Percentiles rank a stretch among this genome's conserved stretches.
These are phyloP conservation scores for Tethea ocularis DNA, from an alignment of 2,888 invertebrate species.

Conservation along the genomic window DNA sequence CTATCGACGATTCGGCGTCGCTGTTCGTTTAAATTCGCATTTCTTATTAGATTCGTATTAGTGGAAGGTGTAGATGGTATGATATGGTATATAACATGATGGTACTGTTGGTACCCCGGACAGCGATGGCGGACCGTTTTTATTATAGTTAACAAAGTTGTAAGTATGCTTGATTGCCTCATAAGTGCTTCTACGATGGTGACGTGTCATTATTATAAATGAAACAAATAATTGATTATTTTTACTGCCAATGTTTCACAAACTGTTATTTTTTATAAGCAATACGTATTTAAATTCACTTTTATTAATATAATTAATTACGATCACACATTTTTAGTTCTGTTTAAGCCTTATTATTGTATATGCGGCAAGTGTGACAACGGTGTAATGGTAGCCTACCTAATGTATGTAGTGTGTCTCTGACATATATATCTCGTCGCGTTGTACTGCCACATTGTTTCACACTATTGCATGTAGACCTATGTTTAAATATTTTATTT, in stretches of 20 bases:
- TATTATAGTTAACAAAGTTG: conserved; percentile 52
- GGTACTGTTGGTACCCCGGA: conserved; percentile 26
- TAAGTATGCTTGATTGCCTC: conserved; percentile 79
- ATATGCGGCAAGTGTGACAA: conserved; percentile 50
- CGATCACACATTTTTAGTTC: conserved; percentile 76
- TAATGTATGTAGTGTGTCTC: conserved; percentile 12
- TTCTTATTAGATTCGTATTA: conserved; percentile 64
- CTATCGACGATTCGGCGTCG: conserved; percentile 46
- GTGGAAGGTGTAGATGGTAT: conserved; percentile 45
- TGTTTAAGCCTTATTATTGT: conserved; percentile 63
- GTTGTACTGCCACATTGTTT: conserved; percentile 49
- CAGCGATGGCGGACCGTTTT: conserved; percentile 45
- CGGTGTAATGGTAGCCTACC: conserved; percentile 10
- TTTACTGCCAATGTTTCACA: conserved; percentile 80
- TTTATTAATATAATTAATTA: conserved; percentile 67
- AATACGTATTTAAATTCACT: conserved; percentile 65
- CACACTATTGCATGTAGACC: conserved; percentile 74
- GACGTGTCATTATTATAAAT: conserved; percentile 63
- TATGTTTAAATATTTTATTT: conserved; percentile 82
- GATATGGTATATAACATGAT: conserved; percentile 27
- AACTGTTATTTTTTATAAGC: conserved; percentile 69
- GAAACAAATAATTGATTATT: conserved; percentile 54
- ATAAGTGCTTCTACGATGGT: conserved; percentile 72
- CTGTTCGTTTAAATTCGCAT: conserved; percentile 54
- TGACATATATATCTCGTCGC: conserved; percentile 14